Conservation (phyloP, 1,140 invertebrate species). For the Oscheius sp. region DNA sequence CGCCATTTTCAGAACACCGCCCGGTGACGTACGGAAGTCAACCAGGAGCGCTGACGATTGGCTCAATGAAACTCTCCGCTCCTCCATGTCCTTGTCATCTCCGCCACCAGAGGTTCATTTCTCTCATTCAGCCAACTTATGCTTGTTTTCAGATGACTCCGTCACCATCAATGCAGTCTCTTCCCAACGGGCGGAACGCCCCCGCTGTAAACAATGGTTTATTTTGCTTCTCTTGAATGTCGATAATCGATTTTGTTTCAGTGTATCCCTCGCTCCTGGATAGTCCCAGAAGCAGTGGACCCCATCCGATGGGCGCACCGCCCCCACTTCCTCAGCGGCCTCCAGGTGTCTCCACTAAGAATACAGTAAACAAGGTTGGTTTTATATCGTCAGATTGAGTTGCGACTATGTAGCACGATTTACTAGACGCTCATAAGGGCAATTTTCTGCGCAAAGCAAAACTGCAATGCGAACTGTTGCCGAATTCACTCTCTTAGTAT, state of each 20-base stretch:
- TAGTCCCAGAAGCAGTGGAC: background rate
- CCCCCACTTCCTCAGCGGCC: slow-evolving; percentile 39
- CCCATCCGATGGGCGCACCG: slow-evolving; percentile 39
- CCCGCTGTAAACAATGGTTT: background rate
- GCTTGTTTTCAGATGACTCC: slow-evolving; percentile 3
- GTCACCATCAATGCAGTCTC: background rate
- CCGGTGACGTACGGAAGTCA: background rate
- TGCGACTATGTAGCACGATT: no score
- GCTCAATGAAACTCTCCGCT: slow-evolving; percentile 42
- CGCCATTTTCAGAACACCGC: slow-evolving; percentile 1
- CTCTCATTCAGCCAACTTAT: no score
- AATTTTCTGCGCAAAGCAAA: no score
- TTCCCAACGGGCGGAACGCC: background rate
- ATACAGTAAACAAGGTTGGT: no score
- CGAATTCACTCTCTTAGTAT: no score
- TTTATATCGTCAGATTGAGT: no score
- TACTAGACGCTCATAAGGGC: no score
- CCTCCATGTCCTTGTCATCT: slow-evolving; percentile 15
- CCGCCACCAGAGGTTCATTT: background rate
- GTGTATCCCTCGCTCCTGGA: background rate
- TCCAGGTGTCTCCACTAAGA: background rate
- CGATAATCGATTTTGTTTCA: slow-evolving; percentile 11
- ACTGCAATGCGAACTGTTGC: no score
- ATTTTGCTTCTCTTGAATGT: slow-evolving; percentile 8
- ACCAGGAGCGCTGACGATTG: slow-evolving; percentile 42